Conservation (phyloP, 2,797 vertebrate species). For the Antennarius maculatus region DNA sequence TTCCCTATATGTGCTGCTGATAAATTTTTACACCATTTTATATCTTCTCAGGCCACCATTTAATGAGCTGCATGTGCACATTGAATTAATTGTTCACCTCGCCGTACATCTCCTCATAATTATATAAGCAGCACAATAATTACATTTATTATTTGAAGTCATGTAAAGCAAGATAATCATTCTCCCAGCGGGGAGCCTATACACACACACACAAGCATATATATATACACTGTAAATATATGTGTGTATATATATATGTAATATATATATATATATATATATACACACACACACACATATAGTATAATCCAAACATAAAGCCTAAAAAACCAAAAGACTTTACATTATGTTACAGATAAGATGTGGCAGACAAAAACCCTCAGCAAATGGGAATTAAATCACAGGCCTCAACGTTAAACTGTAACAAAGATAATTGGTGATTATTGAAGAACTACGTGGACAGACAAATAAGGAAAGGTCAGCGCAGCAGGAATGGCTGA, state of each 20-base stretch:
- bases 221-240: too few relatives aligned
- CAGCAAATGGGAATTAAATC: too few relatives aligned
- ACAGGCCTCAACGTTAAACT: too few relatives aligned
- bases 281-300: too few relatives aligned
- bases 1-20: slow-evolving; percentile 8
- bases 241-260: too few relatives aligned
- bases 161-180: not conserved
- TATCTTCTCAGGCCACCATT: slow-evolving; percentile 14
- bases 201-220: too few relatives aligned
- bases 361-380: too few relatives aligned
- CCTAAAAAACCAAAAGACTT: not conserved
- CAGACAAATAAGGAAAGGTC: not conserved
- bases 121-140: not conserved
- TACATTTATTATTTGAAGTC: not conserved
- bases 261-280: too few relatives aligned
- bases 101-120: not conserved
- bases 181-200: not conserved
- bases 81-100: not conserved
- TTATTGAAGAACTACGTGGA: not conserved
- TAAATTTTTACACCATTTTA: not conserved
- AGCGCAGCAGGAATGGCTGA: not conserved
- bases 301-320: not conserved
- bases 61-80: not conserved
- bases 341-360: not conserved
- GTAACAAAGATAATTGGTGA: not conserved